A percentile compares a stretch with the other conserved stretches of the same genome.
These are phyloP conservation scores for Atta cephalotes DNA, from an alignment of 1,140 invertebrate genomes.

Conservation along the genomic window DNA sequence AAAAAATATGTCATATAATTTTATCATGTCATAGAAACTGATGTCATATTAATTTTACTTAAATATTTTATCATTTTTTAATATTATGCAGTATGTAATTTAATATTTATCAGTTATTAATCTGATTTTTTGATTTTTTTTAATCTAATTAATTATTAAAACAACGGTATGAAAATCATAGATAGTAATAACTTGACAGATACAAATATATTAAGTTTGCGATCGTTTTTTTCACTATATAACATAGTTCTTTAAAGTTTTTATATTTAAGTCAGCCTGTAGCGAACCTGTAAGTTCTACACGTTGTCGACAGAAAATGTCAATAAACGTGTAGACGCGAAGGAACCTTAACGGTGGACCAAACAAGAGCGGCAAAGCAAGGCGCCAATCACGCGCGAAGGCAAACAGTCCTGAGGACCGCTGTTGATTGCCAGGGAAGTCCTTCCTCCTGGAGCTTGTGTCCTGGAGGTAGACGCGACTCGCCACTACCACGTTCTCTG, in stretches of 20 bases:
- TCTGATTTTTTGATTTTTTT: background rate
- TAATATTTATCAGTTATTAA: background rate
- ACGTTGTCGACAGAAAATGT: constrained; percentile 73
- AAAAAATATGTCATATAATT: background rate
- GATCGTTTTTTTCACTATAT: background rate
- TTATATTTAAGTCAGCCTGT: constrained; percentile 49
- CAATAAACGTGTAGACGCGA: constrained; percentile 72
- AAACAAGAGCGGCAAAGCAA: constrained; percentile 74
- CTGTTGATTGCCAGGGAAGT: constrained; percentile 81
- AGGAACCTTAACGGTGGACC: constrained; percentile 70
- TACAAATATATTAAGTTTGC: background rate
- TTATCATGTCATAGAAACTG: too few species aligned
- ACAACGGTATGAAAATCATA: background rate
- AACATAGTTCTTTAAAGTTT: background rate
- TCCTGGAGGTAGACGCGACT: constrained; percentile 66
- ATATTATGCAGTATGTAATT: background rate
- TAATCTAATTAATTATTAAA: background rate
- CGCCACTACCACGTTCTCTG: constrained; percentile 70
- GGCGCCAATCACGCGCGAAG: constrained; percentile 84
- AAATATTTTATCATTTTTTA: background rate
- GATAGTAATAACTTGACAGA: background rate
- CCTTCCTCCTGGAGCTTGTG: constrained; percentile 76
- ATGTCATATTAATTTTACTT: too few species aligned
- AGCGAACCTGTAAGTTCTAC: constrained; percentile 51
- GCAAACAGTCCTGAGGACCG: constrained; percentile 82